Conservation (phyloP, 2,113 vertebrate species). For the Oenanthe melanoleuca region DNA sequence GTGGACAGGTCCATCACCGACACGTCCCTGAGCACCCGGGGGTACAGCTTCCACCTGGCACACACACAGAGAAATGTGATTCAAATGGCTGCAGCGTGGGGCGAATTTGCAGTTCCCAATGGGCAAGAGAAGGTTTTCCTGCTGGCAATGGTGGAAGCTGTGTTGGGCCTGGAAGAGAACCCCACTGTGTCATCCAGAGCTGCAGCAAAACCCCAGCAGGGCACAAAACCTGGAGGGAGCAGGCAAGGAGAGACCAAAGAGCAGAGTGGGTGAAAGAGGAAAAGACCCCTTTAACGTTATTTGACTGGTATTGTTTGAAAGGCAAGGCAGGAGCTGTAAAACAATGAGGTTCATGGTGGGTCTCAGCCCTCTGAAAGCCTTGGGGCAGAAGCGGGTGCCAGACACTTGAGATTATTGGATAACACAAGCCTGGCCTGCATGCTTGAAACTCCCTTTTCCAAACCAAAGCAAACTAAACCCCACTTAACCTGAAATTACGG, state of each 20-base stretch:
- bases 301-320: neutral
- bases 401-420: fast-evolving
- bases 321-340: neutral
- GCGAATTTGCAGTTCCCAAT: neutral
- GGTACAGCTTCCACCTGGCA: constrained; percentile 86
- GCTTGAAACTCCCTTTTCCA: neutral
- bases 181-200: neutral
- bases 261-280: neutral
- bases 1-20: constrained; percentile 83
- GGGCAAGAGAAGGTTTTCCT: neutral
- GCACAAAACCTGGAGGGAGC: neutral
- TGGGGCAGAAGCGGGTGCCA: neutral
- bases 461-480: neutral
- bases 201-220: neutral
- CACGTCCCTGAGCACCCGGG: constrained; percentile 87
- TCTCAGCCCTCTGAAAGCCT: neutral
- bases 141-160: neutral
- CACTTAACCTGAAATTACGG: neutral
- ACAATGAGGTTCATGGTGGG: neutral
- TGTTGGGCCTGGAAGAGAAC: neutral
- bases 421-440: neutral
- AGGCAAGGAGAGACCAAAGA: fast-evolving
- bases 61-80: neutral
- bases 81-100: fast-evolving
- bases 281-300: neutral